Evolutionary conservation across 2,113 vertebrate genomes (phyloP).

Genomic region (Aepyceros melampus): DNA sequence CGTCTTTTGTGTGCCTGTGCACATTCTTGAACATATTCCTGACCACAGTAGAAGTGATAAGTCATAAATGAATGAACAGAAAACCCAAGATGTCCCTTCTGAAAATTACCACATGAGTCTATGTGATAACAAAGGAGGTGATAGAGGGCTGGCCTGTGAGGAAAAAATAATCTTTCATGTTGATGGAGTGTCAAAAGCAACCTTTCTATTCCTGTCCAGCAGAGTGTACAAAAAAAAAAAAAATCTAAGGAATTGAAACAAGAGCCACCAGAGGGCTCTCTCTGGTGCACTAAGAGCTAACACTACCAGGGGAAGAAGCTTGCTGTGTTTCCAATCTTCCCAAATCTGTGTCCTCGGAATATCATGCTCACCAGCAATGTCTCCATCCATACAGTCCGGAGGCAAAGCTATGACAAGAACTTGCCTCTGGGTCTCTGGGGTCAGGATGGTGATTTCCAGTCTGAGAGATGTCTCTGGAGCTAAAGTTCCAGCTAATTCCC

Average conservation of each 20-base stretch:
- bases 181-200: neutral
- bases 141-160: neutral
- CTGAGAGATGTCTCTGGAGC: neutral
- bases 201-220: neutral
- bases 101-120: neutral
- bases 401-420: neutral
- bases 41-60: neutral
- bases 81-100: neutral
- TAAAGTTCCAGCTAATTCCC: neutral
- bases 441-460: neutral
- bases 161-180: neutral
- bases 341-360: neutral
- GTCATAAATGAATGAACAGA: neutral
- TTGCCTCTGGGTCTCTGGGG: neutral
- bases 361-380: neutral
- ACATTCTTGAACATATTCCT: neutral
- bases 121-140: neutral
- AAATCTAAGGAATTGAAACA: neutral
- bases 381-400: neutral
- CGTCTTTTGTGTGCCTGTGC: neutral
- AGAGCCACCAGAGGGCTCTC: neutral
- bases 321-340: neutral
- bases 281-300: neutral
- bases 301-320: neutral
- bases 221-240: neutral